A percentile compares a stretch with the other conserved stretches of the same genome.
phyloP scores from a whole-genome alignment of 2,888 invertebrate species.

The Drosophila picticornis region DNA sequence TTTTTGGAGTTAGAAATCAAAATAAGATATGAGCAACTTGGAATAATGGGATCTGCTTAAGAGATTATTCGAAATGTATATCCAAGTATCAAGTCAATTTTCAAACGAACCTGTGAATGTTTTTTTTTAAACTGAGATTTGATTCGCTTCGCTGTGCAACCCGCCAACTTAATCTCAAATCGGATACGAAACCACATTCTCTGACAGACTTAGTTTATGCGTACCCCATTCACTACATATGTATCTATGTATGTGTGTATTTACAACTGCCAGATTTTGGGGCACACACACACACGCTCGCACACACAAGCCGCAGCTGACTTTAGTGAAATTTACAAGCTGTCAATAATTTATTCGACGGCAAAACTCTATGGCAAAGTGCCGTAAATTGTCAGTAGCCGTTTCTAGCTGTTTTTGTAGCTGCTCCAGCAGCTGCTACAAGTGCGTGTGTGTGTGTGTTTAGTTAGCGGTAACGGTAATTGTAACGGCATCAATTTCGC shows the following conservation, averaged over 20 bases:
- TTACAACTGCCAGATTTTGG: constrained; percentile 48
- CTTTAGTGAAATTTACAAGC: constrained; percentile 80
- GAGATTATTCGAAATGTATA: not conserved
- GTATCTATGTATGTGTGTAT: not conserved
- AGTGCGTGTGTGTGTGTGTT: constrained; percentile 35
- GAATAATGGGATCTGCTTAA: not conserved
- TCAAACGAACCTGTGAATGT: not conserved
- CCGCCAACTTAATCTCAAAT: not conserved
- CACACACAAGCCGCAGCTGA: constrained; percentile 51
- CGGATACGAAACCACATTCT: not conserved
- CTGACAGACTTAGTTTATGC: constrained; percentile 29
- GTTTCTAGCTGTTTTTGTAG: constrained; percentile 37
- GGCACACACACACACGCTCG: constrained; percentile 28
- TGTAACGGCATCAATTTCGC: constrained; percentile 80
- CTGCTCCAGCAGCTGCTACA: constrained; percentile 27
- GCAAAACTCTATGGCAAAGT: constrained; percentile 75
- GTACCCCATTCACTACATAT: constrained; percentile 23
- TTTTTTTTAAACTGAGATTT: constrained; percentile 1
- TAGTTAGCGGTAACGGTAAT: constrained; percentile 79
- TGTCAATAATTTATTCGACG: constrained; percentile 78
- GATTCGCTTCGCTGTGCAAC: not conserved
- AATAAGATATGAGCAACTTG: not conserved
- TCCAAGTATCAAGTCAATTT: not conserved
- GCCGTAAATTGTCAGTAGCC: constrained; percentile 72
- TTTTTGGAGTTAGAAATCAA: not conserved